A percentile compares a stretch with the other conserved stretches of the same genome.
Evolutionary conservation across 2,797 vertebrate species (phyloP).

Genomic region (Gymnodraco acuticeps): DNA sequence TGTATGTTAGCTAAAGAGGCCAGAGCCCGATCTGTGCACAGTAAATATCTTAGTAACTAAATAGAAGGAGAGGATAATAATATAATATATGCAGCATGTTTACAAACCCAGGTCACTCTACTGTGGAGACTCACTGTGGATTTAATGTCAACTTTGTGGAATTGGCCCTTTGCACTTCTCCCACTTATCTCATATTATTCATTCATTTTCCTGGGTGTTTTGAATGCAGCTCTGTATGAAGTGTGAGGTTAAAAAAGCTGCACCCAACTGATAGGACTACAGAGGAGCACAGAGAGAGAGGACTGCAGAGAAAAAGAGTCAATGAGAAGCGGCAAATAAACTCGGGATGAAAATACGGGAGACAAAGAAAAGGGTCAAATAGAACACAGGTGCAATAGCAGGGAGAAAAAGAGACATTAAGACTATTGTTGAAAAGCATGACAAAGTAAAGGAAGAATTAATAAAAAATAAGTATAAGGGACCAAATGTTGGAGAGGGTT

Average conservation of each 20-base stretch:
- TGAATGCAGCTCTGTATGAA: slow-evolving; percentile 47
- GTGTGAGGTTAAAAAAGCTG: slow-evolving; percentile 57
- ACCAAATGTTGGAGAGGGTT: slow-evolving; percentile 29
- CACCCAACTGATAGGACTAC: slow-evolving; percentile 47
- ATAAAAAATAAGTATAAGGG: not conserved
- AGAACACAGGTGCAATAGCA: slow-evolving; percentile 4
- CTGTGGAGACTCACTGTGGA: slow-evolving; percentile 36
- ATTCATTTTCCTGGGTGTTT: slow-evolving; percentile 31
- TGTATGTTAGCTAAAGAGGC: slow-evolving; percentile 44
- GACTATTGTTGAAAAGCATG: slow-evolving; percentile 21
- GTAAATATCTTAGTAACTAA: slow-evolving; percentile 47
- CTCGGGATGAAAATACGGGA: slow-evolving; percentile 27
- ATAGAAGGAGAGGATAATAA: slow-evolving; percentile 42
- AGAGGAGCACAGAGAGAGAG: slow-evolving; percentile 31
- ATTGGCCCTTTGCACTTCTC: slow-evolving; percentile 39
- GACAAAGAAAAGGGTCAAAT: slow-evolving; percentile 1
- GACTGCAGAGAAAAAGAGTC: slow-evolving; percentile 26
- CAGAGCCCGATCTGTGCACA: slow-evolving; percentile 15
- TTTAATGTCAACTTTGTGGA: slow-evolving; percentile 54
- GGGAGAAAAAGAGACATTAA: not conserved
- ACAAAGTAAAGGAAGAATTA: slow-evolving; percentile 10
- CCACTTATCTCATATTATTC: slow-evolving; percentile 49
- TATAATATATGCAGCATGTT: slow-evolving; percentile 45
- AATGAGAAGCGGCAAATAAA: slow-evolving; percentile 35
- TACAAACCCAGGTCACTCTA: slow-evolving; percentile 54